Percentiles rank a stretch among this genome's conserved stretches.
phyloP scores from a whole-genome alignment of 1,140 invertebrate species.

The Zaprionus davidi region DNA sequence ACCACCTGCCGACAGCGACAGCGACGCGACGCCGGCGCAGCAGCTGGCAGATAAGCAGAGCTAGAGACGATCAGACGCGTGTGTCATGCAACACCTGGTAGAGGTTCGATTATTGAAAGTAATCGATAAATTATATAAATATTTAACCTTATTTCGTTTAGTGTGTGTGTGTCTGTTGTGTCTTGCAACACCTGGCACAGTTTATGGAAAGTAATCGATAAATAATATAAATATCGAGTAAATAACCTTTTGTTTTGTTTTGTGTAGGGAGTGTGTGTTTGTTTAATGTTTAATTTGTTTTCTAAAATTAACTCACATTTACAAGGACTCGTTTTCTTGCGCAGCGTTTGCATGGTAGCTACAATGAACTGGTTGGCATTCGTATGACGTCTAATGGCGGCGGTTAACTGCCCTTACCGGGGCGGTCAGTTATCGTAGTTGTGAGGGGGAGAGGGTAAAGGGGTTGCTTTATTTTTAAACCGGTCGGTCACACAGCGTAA shows the following conservation, averaged over 20 bases:
- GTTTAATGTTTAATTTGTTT: not conserved
- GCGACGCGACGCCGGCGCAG: conserved; percentile 74
- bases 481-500: conserved; percentile 15
- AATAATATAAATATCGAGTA: not conserved
- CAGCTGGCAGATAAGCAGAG: conserved; percentile 50
- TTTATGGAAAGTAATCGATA: not conserved
- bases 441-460: not conserved
- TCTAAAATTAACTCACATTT: conserved; percentile 90
- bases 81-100: conserved; percentile 26
- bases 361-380: conserved; percentile 75
- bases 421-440: conserved; percentile 25
- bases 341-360: conserved; percentile 91
- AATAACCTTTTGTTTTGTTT: too few species aligned
- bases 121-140: conserved; percentile 31
- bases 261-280: not conserved
- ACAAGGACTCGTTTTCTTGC: conserved; percentile 94
- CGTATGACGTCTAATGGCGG: conserved; percentile 74
- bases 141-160: not conserved
- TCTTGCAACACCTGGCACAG: too few species aligned
- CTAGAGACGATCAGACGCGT: conserved; percentile 25
- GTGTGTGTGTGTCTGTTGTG: not conserved
- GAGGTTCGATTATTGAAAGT: not conserved
- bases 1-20: conserved; percentile 71
- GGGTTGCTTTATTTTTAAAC: conserved; percentile 18
- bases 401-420: conserved; percentile 38